Evolutionary conservation across 2,113 vertebrate species (phyloP).

Genomic region (Theristicus caerulescens): DNA sequence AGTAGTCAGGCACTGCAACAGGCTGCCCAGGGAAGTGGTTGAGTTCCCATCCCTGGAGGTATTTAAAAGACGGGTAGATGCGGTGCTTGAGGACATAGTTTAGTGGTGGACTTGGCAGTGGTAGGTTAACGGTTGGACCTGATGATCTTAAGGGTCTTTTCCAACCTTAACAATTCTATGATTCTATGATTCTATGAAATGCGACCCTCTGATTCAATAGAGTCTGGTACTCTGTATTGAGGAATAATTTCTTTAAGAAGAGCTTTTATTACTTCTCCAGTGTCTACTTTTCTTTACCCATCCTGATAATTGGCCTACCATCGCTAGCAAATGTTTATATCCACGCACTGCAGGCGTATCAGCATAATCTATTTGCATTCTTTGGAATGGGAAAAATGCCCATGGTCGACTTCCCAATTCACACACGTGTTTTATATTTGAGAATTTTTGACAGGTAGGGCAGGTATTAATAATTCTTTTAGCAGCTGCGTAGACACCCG

Average conservation of each 20-base stretch:
- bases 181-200: too few species aligned
- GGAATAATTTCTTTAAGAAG: background rate
- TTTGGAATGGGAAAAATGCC: background rate
- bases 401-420: background rate
- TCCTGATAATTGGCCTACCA: background rate
- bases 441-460: background rate
- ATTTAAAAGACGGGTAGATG: too few species aligned
- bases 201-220: background rate
- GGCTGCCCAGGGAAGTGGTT: too few species aligned
- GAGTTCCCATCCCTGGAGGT: too few species aligned
- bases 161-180: too few species aligned
- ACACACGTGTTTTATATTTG: background rate
- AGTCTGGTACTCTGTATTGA: background rate
- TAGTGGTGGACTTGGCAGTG: too few species aligned
- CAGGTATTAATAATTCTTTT: background rate
- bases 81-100: too few species aligned
- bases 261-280: background rate
- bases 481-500: rapidly evolving
- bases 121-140: too few species aligned
- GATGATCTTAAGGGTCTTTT: too few species aligned
- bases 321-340: background rate
- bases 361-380: background rate
- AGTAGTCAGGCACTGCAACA: too few species aligned
- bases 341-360: background rate
- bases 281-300: background rate